Percentiles rank a stretch among this genome's conserved stretches.
phyloP scores from a whole-genome alignment of 2,113 vertebrate genomes.

The Cichladusa arquata region DNA sequence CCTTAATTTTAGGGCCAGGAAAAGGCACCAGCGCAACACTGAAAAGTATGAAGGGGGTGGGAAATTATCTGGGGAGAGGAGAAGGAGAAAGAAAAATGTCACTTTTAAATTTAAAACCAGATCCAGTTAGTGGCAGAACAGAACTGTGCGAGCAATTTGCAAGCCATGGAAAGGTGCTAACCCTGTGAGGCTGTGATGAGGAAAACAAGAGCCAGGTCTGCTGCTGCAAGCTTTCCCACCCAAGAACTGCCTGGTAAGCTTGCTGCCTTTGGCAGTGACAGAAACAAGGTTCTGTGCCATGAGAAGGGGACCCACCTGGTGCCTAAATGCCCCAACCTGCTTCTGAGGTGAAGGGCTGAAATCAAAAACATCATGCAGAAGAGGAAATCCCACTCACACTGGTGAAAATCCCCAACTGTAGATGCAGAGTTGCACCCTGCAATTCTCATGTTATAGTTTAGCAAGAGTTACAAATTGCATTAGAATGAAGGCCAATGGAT shows the following conservation, averaged over 20 bases:
- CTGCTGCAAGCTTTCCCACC: not conserved
- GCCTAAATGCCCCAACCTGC: not conserved
- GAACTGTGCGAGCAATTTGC: not conserved
- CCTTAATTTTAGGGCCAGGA: not conserved
- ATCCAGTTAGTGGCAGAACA: not conserved
- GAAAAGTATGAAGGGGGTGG: not conserved
- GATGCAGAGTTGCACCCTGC: fast-evolving
- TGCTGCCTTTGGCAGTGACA: not conserved
- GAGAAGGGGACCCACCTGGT: not conserved
- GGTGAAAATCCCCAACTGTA: not conserved
- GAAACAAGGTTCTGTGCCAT: not conserved
- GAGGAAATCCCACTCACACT: fast-evolving
- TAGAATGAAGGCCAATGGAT: not conserved
- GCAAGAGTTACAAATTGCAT: not conserved
- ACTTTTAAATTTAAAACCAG: not conserved
- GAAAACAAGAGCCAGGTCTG: not conserved
- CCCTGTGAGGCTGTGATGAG: not conserved
- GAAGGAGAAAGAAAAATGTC: not conserved
- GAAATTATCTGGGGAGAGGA: not conserved
- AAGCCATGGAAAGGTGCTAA: not conserved
- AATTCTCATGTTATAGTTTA: not conserved
- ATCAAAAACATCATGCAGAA: not conserved
- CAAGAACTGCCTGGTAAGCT: not conserved
- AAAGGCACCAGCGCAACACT: not conserved
- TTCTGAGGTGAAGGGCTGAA: not conserved